These are phyloP conservation scores for Acrobasis repandana DNA, from an alignment of 2,888 invertebrate genomes.

Conservation along the genomic window DNA sequence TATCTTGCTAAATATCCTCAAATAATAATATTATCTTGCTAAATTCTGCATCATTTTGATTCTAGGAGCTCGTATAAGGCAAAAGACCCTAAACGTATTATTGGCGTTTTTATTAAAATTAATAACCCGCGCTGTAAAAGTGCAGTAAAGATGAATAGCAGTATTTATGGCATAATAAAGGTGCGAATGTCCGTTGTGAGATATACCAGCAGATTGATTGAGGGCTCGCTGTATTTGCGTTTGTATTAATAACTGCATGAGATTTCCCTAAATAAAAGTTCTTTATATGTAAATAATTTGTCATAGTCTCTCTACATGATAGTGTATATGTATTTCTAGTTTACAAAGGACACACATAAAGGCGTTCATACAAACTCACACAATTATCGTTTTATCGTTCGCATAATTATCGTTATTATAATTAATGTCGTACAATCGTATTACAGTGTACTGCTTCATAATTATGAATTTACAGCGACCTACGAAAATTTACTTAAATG, in stretches of 20 bases:
- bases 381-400: conserved; percentile 22
- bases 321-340: neutral
- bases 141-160: conserved; percentile 29
- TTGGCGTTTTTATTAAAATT: conserved; percentile 31
- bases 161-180: conserved; percentile 25
- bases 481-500: conserved; percentile 25
- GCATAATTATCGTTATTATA: conserved; percentile 31
- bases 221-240: neutral
- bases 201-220: conserved; percentile 10
- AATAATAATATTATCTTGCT: neutral
- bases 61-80: neutral
- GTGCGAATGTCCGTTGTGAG: conserved; percentile 18
- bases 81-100: conserved; percentile 21
- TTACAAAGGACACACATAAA: conserved; percentile 7
- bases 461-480: conserved; percentile 39
- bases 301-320: neutral
- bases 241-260: neutral
- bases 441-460: conserved; percentile 31
- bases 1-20: too few relatives aligned
- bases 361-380: conserved; percentile 7
- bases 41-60: neutral
- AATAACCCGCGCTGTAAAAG: conserved; percentile 29
- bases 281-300: neutral
- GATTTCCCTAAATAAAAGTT: neutral
- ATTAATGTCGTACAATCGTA: conserved; percentile 37